A percentile compares a stretch with the other conserved stretches of the same genome.
Evolutionary conservation across 2,888 invertebrate species (phyloP).

Genomic region (Erebia palarica): DNA sequence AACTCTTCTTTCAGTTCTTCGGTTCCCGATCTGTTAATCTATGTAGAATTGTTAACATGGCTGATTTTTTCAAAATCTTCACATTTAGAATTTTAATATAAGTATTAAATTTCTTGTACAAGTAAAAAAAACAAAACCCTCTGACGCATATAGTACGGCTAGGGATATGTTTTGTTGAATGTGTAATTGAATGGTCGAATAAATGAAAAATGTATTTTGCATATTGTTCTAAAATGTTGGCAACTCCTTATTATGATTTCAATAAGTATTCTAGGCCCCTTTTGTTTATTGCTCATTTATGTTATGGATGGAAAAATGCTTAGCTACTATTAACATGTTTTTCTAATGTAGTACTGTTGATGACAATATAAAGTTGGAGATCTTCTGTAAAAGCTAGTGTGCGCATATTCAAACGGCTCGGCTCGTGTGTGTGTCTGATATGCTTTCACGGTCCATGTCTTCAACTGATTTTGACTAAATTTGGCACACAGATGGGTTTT

Average conservation of each 20-base stretch:
- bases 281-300: background rate
- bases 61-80: too few species aligned
- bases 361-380: background rate
- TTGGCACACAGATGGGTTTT: too few species aligned
- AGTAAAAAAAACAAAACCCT: background rate
- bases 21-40: too few species aligned
- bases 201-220: constrained; percentile 5
- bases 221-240: constrained; percentile 22
- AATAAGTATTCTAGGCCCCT: background rate
- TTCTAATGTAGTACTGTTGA: background rate
- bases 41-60: too few species aligned
- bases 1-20: too few species aligned
- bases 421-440: background rate
- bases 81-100: too few species aligned
- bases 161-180: background rate
- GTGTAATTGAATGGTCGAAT: background rate
- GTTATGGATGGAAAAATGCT: background rate
- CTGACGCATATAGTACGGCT: constrained; percentile 7
- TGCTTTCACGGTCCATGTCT: too few species aligned
- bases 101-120: background rate
- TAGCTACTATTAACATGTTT: too few species aligned
- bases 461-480: too few species aligned
- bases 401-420: background rate
- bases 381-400: background rate
- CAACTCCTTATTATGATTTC: constrained; percentile 15